Base-by-base conservation (phyloP, 2,113 vertebrate species). In the Orientallactaga bullata region DNA sequence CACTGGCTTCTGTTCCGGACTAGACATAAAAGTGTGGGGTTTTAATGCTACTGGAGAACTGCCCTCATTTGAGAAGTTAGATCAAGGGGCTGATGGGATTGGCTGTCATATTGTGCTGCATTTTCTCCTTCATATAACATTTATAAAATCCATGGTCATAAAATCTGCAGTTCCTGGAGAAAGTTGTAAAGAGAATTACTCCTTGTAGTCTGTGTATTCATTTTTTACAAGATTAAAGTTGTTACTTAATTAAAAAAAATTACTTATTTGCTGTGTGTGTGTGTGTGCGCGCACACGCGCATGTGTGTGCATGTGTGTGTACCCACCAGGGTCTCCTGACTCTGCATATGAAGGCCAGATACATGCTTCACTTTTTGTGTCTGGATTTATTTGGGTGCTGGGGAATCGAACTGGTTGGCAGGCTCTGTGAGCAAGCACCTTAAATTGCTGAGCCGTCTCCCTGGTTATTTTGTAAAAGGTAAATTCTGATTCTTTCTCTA, bases 121-220 rank as follows among this genome's bases (percentile, higher is more conserved):
- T 89, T 94, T 95, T 96, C 89, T 93, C 30, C 78, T 63, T 3
- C 77, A 28, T 39, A 65, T 37, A 61, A 69, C 35, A 68, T 90
- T 90, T 95, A 55, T 88, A 90, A 88, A 93, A 88, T 87, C 42
- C 89, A 66, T 89, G 76, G 30, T 91, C 71, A 63, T 80, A 95
- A 92, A 90, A 94, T 18, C 30, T 92, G 90, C 74, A 78, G 61
- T 87, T 95, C 84, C 80, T 77, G n/a, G 47, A 32, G 72, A 81
- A 88, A 60, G 18, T 89, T 96, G 51, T 94, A 84, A 94, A 95
- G 85, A 96, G 37, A 73, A 72, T 68, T 83, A 47, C 42, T n/a
- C 77, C 73, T 63, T 73, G n/a, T 80, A n/a, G 69, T 94, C 69
- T 93, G 35, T 32, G 81, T 42, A 61, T 90, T 85, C 42, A 2